Percentiles rank a stretch among this genome's conserved stretches.
phyloP scores from a whole-genome alignment of 92 coral and sea anemone species.

The Heliopora coerulea region DNA sequence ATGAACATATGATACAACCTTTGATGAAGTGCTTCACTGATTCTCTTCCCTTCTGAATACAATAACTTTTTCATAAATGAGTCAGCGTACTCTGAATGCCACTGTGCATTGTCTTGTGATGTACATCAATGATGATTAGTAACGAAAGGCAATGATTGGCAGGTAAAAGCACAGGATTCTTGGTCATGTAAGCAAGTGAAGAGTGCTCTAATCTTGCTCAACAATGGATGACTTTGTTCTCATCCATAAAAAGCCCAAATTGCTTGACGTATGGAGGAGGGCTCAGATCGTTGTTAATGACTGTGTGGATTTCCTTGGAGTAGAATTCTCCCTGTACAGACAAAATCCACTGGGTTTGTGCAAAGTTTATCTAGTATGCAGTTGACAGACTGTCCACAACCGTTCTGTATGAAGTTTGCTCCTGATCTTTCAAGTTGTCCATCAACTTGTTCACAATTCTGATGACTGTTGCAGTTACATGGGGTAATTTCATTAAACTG shows the following conservation, averaged over 20 bases:
- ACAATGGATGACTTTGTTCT: constrained; percentile 39
- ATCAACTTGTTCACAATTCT: too few relatives aligned
- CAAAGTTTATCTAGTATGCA: too few relatives aligned
- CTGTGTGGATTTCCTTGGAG: too few relatives aligned
- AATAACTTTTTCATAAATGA: constrained; percentile 47
- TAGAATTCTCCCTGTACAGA: too few relatives aligned
- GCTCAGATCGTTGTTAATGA: too few relatives aligned
- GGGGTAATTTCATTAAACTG: too few relatives aligned
- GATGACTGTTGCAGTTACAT: too few relatives aligned
- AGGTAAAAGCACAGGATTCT: constrained; percentile 53
- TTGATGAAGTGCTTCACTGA: constrained; percentile 40
- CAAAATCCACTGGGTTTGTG: too few relatives aligned
- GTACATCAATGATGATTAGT: constrained; percentile 49
- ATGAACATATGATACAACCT: constrained; percentile 40
- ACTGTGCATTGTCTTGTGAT: constrained; percentile 48
- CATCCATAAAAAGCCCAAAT: constrained; percentile 37
- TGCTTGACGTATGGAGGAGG: not conserved
- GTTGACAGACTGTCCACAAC: too few relatives aligned
- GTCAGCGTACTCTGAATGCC: constrained; percentile 59
- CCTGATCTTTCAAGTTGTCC: too few relatives aligned
- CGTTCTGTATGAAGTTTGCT: too few relatives aligned
- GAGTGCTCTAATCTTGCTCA: constrained; percentile 48
- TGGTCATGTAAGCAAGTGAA: constrained; percentile 14
- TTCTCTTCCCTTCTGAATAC: constrained; percentile 52
- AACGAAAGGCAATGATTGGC: constrained; percentile 41